Evolutionary conservation across 2,113 vertebrate species (phyloP), one percentile per base, ranked within the genome.

Genomic region (Sisor rabdophorus): DNA sequence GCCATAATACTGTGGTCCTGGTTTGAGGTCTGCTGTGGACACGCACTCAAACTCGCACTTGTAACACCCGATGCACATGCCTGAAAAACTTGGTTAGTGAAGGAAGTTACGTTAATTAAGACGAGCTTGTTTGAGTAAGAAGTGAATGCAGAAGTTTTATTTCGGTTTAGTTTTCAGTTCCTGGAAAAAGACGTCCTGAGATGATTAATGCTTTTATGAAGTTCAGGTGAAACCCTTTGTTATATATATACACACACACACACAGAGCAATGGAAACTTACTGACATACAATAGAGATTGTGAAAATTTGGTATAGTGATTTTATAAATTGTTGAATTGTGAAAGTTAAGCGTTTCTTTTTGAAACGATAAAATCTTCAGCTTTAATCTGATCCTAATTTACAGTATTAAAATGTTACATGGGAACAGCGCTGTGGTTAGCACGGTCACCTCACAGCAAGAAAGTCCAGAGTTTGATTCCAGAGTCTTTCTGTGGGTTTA

Each of bases 71-170:
- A 28, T 17, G 13, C 7, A 20, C 26, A 53, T 2, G 2, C 4
- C 7, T 16, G 15, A 17, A 44, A 44, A 44, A 28, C 19, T 16
- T 6, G 2, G 7, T 19, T 30, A 67, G 16, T 0, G 53, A 16
- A 60, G 52, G 28, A 13, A 30, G 8, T 30, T 32, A 2, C 26
- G 24, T 53, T 50, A 1, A 63, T 73, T 48, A 4, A 55, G 71
- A 9, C 44, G 13, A 61, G 52, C 44, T 73, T 15, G 4, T 30
- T 55, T 40, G 8, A 1, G 19, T 59, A 36, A 36, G 15, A 48
- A 20, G 71, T 71, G 48, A 83, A 80, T 72, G 61, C 60, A 73
- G 79, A 83, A 83, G 72, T 78, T 24, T 48, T 36, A 11, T 44
- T 75, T 67, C 52, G 15, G 59, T 22, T 58, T 70, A 22, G 52